Evolutionary conservation across 2,797 vertebrate species (phyloP).

Genomic region (Sparidentex hasta): DNA sequence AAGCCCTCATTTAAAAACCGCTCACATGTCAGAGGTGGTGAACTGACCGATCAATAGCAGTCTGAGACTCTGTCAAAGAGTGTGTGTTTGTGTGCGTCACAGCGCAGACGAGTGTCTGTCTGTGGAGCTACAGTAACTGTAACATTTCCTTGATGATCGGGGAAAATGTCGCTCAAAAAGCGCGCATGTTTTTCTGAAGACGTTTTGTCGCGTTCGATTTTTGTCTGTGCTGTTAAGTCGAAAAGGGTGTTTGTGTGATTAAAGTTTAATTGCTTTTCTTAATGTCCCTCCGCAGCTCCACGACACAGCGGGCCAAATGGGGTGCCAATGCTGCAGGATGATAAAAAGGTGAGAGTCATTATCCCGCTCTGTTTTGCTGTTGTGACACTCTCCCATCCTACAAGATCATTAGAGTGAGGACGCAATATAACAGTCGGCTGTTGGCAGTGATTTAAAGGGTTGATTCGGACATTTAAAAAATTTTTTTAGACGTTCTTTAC

Average conservation of each 20-base stretch:
- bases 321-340: conserved; percentile 98
- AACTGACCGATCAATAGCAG: conserved; percentile 53
- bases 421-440: background rate
- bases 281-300: conserved; percentile 75
- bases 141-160: conserved; percentile 34
- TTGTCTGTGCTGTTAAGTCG: background rate
- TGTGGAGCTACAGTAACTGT: background rate
- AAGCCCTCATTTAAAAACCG: conserved; percentile 56
- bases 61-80: conserved; percentile 8
- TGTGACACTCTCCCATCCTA: background rate
- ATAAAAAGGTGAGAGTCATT: conserved; percentile 91
- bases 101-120: background rate
- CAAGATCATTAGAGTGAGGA: background rate
- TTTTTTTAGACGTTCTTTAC: too few relatives aligned
- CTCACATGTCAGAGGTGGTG: conserved; percentile 59
- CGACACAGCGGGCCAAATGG: conserved; percentile 92
- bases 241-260: conserved; percentile 7
- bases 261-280: conserved; percentile 55
- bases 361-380: background rate
- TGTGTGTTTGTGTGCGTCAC: conserved; percentile 6
- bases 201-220: conserved; percentile 4
- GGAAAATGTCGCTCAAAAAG: conserved; percentile 29
- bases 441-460: background rate
- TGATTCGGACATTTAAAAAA: background rate
- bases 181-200: background rate